A percentile compares a stretch with the other conserved stretches of the same genome.
phyloP scores from a whole-genome alignment of 2,113 vertebrate genomes.

The Salvelinus sp. region DNA sequence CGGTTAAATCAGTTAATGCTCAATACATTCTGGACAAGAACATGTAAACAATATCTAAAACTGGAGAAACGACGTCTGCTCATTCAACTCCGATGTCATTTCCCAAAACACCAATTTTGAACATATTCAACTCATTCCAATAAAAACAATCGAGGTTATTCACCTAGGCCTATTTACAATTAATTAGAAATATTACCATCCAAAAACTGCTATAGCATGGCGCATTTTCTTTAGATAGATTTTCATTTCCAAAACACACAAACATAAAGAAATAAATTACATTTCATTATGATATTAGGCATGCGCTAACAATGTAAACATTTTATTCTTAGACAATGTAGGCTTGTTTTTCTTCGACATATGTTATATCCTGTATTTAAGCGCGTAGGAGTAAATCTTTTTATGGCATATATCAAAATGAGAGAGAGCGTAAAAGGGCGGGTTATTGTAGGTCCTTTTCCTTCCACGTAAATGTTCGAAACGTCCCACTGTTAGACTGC shows the following conservation, averaged over 20 bases:
- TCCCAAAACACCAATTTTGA: conserved; percentile 35
- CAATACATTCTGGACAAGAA: conserved; percentile 26
- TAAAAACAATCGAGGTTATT: conserved; percentile 55
- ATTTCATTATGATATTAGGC: conserved; percentile 51
- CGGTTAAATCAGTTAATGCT: neutral
- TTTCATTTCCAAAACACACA: conserved; percentile 45
- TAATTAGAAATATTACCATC: conserved; percentile 69
- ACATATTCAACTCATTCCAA: conserved; percentile 58
- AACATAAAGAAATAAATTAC: conserved; percentile 47
- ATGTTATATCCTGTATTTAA: neutral
- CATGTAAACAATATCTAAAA: conserved; percentile 52
- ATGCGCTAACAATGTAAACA: conserved; percentile 76
- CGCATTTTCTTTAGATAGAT: conserved; percentile 43
- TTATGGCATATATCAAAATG: neutral
- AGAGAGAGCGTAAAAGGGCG: neutral
- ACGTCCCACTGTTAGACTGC: neutral
- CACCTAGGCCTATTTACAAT: conserved; percentile 69
- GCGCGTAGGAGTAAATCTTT: neutral
- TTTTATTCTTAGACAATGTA: conserved; percentile 36
- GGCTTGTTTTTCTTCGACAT: neutral
- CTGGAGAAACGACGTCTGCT: conserved; percentile 27
- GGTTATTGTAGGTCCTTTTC: no score
- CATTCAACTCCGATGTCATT: conserved; percentile 40
- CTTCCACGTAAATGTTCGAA: neutral
- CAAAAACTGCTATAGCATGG: conserved; percentile 32